Evolutionary conservation across 35 echinoderm and acorn worm genomes (phyloP).

Genomic region (Amphiura filiformis): DNA sequence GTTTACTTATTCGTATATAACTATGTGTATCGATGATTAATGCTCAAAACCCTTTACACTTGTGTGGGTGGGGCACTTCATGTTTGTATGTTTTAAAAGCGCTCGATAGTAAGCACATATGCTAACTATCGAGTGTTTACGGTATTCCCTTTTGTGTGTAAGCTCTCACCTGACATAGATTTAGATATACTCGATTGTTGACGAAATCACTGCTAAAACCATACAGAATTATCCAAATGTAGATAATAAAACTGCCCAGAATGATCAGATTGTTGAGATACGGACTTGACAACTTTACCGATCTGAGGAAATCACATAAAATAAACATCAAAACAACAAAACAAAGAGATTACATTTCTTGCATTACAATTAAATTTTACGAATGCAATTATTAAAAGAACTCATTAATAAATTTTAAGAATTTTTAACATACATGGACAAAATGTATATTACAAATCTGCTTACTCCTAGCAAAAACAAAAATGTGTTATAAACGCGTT

Average conservation of each 20-base stretch:
- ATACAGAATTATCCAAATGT: slow-evolving; percentile 32
- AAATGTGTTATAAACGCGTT: too few species aligned
- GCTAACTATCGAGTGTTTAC: too few species aligned
- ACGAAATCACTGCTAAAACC: slow-evolving; percentile 41
- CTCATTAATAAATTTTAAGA: neutral
- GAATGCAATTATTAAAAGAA: neutral
- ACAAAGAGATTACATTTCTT: neutral
- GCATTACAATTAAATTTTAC: neutral
- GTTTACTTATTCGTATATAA: too few species aligned
- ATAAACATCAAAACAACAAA: neutral
- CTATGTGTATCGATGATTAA: too few species aligned
- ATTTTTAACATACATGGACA: neutral
- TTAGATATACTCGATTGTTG: neutral
- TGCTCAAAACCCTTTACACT: too few species aligned
- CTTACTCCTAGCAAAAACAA: neutral
- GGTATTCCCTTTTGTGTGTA: too few species aligned
- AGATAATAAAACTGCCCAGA: slow-evolving; percentile 39
- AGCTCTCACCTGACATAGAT: slow-evolving; percentile 61
- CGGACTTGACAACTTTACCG: slow-evolving; percentile 58
- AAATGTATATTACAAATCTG: neutral
- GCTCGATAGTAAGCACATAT: too few species aligned
- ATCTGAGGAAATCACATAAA: neutral
- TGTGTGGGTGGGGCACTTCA: too few species aligned
- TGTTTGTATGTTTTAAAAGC: too few species aligned
- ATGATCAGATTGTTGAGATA: slow-evolving; percentile 67